Evolutionary conservation across 2,888 invertebrate species (phyloP).

Genomic region (Aspidiotus rigidus): DNA sequence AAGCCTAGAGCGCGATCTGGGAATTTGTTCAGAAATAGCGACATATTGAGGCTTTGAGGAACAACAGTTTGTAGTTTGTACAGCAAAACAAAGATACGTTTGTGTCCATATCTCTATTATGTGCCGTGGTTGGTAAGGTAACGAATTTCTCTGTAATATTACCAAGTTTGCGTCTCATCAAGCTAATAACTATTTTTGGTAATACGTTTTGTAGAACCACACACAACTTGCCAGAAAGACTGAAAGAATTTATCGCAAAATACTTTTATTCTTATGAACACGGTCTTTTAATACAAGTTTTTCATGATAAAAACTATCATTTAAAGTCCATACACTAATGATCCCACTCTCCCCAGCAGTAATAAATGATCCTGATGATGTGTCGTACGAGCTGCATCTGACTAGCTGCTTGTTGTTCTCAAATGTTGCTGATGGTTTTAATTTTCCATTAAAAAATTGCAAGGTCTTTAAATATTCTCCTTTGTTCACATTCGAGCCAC

Average conservation of each 20-base stretch:
- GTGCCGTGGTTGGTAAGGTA: too few relatives aligned
- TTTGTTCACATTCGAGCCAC: constrained; percentile 46
- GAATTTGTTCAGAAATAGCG: too few relatives aligned
- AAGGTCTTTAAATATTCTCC: constrained; percentile 40
- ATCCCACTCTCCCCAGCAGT: constrained; percentile 66
- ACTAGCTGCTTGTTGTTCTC: constrained; percentile 59
- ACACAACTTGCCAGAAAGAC: too few relatives aligned
- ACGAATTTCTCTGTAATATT: too few relatives aligned
- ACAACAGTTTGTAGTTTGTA: too few relatives aligned
- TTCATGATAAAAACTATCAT: neutral
- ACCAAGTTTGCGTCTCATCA: too few relatives aligned
- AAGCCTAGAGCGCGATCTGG: too few relatives aligned
- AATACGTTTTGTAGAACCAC: too few relatives aligned
- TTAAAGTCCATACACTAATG: constrained; percentile 54
- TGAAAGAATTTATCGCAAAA: neutral
- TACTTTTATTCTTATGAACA: constrained; percentile 8
- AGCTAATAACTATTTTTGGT: too few relatives aligned
- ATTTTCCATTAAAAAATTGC: constrained; percentile 46
- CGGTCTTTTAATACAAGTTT: constrained; percentile 18
- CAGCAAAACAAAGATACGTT: too few relatives aligned
- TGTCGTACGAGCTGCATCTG: constrained; percentile 57
- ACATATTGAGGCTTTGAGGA: too few relatives aligned
- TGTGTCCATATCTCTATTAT: too few relatives aligned
- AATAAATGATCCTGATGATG: constrained; percentile 41
- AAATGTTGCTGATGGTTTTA: constrained; percentile 52